Evolutionary conservation across 2,888 invertebrate genomes (phyloP).

Genomic region (Bibio marci): DNA sequence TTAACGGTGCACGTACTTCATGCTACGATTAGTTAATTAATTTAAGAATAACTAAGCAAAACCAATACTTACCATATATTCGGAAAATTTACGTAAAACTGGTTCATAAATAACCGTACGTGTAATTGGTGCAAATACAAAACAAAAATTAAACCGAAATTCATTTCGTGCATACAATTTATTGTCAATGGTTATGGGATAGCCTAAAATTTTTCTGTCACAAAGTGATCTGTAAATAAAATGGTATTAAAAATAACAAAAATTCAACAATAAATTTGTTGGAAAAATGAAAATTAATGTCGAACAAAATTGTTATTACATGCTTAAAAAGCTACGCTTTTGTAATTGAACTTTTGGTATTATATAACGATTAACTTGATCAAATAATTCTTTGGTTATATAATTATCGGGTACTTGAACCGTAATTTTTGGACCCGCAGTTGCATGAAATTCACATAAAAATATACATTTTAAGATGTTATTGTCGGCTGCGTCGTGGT

Average conservation of each 20-base stretch:
- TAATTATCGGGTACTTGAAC: constrained; percentile 66
- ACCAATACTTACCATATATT: constrained; percentile 44
- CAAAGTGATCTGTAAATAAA: constrained; percentile 41
- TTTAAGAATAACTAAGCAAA: too few species aligned
- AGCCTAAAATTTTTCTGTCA: constrained; percentile 61
- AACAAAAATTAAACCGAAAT: constrained; percentile 68
- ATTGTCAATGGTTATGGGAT: constrained; percentile 60
- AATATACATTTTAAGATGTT: constrained; percentile 62
- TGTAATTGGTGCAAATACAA: constrained; percentile 61
- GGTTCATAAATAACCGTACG: constrained; percentile 64
- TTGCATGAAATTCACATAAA: constrained; percentile 59
- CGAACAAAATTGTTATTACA: constrained; percentile 36
- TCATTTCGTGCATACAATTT: constrained; percentile 66
- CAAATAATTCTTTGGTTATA: constrained; percentile 65
- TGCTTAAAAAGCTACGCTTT: constrained; percentile 58
- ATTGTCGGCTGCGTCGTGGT: constrained; percentile 21
- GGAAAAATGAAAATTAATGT: too few species aligned
- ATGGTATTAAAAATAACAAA: too few species aligned
- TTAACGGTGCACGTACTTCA: too few species aligned
- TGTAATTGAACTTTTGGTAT: constrained; percentile 71
- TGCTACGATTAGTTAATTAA: too few species aligned
- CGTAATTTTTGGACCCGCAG: constrained; percentile 59
- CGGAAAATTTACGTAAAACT: constrained; percentile 63
- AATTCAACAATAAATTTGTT: too few species aligned
- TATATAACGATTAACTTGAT: constrained; percentile 64